Evolutionary conservation across 2,888 invertebrate genomes (phyloP).

Genomic region (Lordiphosa fenestrarum): DNA sequence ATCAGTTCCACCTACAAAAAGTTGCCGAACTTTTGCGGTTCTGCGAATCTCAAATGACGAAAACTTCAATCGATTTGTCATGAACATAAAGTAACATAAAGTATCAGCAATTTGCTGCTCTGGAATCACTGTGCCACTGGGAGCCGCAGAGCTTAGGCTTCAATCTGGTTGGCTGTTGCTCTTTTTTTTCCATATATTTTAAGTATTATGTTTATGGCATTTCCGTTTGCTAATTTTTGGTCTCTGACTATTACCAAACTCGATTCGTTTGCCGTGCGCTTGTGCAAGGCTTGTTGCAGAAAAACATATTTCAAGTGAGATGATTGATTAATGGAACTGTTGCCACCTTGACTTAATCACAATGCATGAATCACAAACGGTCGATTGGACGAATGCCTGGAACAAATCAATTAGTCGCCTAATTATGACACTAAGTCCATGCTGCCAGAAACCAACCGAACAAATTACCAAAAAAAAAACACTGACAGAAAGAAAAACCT

Average conservation of each 20-base stretch:
- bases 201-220: slow-evolving; percentile 30
- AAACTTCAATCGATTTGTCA: no score
- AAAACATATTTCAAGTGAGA: slow-evolving; percentile 31
- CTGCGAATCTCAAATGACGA: no score
- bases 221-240: slow-evolving; percentile 31
- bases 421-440: slow-evolving; percentile 71
- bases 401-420: slow-evolving; percentile 73
- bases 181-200: slow-evolving; percentile 37
- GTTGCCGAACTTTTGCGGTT: no score
- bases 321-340: slow-evolving; percentile 69
- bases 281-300: slow-evolving; percentile 19
- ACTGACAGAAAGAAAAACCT: no score
- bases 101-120: slow-evolving; percentile 1
- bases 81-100: no score
- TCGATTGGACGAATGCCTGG: slow-evolving; percentile 50
- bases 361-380: slow-evolving; percentile 49
- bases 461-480: slow-evolving; percentile 53
- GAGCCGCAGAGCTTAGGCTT: background rate
- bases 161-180: slow-evolving; percentile 28
- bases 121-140: slow-evolving; percentile 9
- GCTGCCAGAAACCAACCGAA: slow-evolving; percentile 55
- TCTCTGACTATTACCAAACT: slow-evolving; percentile 45
- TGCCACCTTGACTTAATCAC: slow-evolving; percentile 55
- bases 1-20: no score
- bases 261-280: slow-evolving; percentile 38